Evolutionary conservation across 2,888 invertebrate species (phyloP).

Genomic region (Philaethria dido): DNA sequence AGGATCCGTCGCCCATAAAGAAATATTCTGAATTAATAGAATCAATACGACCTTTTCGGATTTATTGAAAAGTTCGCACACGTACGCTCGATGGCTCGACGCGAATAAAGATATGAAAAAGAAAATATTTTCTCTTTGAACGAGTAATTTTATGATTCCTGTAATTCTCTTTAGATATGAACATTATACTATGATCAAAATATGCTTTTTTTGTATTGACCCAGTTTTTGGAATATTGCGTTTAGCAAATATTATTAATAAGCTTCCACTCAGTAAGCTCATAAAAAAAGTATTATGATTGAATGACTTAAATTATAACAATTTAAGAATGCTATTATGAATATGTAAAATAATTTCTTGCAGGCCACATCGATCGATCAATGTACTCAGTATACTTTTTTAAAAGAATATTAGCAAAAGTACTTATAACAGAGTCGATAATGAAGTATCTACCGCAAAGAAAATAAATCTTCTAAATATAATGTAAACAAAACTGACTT

Average conservation of each 20-base stretch:
- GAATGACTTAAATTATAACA: too few species aligned
- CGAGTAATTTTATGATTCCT: constrained; percentile 24
- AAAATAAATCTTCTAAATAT: not conserved
- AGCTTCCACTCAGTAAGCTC: too few species aligned
- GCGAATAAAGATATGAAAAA: constrained; percentile 27
- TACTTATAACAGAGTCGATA: not conserved
- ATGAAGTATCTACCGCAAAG: not conserved
- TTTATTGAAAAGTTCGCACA: constrained; percentile 33
- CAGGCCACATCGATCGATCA: too few species aligned
- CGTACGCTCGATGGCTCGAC: constrained; percentile 18
- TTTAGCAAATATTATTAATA: not conserved
- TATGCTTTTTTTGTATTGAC: not conserved
- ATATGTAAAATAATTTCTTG: too few species aligned
- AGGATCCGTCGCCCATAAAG: constrained; percentile 18
- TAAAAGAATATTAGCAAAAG: not conserved
- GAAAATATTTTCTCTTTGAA: constrained; percentile 30
- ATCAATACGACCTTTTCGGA: constrained; percentile 33
- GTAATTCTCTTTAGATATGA: constrained; percentile 24
- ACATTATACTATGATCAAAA: constrained; percentile 13
- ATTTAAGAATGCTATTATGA: too few species aligned
- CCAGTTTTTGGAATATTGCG: not conserved
- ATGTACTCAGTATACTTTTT: too few species aligned
- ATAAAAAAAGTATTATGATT: too few species aligned
- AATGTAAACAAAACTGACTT: not conserved
- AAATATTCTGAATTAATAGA: constrained; percentile 29